Conservation (phyloP, 2,113 vertebrate genomes). For the Heterotilapia buettikoferi region DNA sequence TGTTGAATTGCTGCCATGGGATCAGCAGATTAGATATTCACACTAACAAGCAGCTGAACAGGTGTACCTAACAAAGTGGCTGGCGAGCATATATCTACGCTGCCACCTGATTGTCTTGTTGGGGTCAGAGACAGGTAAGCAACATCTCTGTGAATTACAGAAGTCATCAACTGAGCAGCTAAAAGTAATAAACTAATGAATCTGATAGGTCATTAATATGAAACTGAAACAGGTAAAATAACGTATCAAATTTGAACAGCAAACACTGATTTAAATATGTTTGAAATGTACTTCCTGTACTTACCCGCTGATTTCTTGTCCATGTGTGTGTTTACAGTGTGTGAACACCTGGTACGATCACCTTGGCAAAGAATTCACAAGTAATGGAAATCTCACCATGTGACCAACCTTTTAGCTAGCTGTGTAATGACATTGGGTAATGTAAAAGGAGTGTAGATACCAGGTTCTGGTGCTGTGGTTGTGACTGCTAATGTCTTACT, state of each 20-base stretch:
- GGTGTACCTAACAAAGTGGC: background rate
- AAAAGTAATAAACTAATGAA: background rate
- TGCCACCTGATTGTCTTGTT: background rate
- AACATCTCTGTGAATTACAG: background rate
- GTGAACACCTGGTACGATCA: conserved; percentile 15
- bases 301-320: background rate
- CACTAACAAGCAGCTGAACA: background rate
- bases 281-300: background rate
- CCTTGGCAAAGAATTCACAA: conserved; percentile 30
- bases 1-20: background rate
- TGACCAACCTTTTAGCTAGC: conserved; percentile 9
- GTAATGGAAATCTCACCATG: conserved; percentile 13
- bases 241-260: background rate
- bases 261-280: background rate
- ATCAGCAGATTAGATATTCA: background rate
- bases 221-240: background rate
- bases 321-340: conserved; percentile 14
- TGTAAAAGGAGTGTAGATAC: background rate
- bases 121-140: background rate
- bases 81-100: accelerated
- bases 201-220: background rate
- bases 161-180: background rate
- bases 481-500: conserved; percentile 16
- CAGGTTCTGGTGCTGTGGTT: background rate
- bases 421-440: background rate